Evolutionary conservation across 2,113 vertebrate species (phyloP), one percentile per base, ranked within the genome.

Genomic region (Myiozetetes cayanensis): DNA sequence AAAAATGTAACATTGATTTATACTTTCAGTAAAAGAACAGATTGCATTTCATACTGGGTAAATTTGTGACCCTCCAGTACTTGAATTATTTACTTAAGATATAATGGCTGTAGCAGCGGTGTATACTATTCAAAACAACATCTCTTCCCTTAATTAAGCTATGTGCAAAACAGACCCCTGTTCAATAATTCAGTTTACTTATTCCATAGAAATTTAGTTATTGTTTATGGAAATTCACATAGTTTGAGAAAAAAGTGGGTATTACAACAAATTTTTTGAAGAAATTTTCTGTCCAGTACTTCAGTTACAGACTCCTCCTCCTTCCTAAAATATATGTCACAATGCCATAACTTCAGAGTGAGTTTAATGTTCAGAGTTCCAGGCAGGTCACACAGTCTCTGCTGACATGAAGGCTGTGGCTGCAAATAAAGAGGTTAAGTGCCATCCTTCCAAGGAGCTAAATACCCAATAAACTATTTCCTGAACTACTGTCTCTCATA

Each of bases 91-190:
- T 87, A 59, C 58, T 47, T 72, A 33, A 59, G 37, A 9, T 56
- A n/a, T 43, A 75, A 56, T 79, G 80, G 43, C 17, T 52, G 11
- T 19, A 67, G 14, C 21, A 52, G 24, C 2, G 76, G 20, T 39
- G 11, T 31, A 35, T 21, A 31, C 4, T 47, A 44, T 21, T 53
- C 17, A 77, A 85, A 81, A 24, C 0, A 1, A 27, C 0, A 1
- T 27, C 23, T 70, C 10, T 67, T 75, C 7, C 49, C 44, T 61
- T 71, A 67, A 72, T 82, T 73, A 66, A 72, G 7, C 3, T 47
- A 47, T 31, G 17, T 31, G 18, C 30, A 55, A 55, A 55, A 31
- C 28, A 55, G 31, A 31, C 13, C 47, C 7, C 17, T 9, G 9
- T 41, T 49, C 10, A 68, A 30, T 20, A 73, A 68, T n/a, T 49